A percentile compares a stretch with the other conserved stretches of the same genome.
These are phyloP conservation scores for Sesia bembeciformis DNA, from an alignment of 2,888 invertebrate species.

Conservation along the genomic window DNA sequence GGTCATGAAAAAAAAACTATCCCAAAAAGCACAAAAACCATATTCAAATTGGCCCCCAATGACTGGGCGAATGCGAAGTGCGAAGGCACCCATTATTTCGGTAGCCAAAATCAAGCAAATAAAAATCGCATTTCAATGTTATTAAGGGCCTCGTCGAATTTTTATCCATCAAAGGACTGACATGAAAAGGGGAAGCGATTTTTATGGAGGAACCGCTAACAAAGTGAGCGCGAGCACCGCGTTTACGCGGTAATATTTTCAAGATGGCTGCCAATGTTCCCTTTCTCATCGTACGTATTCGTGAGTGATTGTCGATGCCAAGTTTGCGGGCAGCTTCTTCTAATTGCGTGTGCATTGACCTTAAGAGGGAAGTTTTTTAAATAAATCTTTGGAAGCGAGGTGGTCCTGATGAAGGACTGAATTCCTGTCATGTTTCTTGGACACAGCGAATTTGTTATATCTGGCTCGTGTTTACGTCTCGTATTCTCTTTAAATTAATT, in stretches of 20 bases:
- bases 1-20: conserved; percentile 32
- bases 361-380: conserved; percentile 22
- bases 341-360: conserved; percentile 48
- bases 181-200: conserved; percentile 17
- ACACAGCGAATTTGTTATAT: neutral
- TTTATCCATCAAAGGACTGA: conserved; percentile 24
- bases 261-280: conserved; percentile 34
- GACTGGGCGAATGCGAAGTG: conserved; percentile 31
- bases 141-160: conserved; percentile 37
- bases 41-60: conserved; percentile 44
- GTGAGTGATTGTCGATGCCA: conserved; percentile 36
- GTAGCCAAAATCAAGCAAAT: conserved; percentile 40
- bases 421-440: conserved; percentile 17
- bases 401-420: conserved; percentile 40
- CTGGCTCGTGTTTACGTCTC: neutral
- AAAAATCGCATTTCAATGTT: conserved; percentile 18
- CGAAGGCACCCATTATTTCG: conserved; percentile 46
- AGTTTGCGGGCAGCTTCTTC: conserved; percentile 21
- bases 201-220: conserved; percentile 13
- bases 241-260: conserved; percentile 29
- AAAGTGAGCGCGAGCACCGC: conserved; percentile 12
- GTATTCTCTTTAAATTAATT: neutral
- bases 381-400: conserved; percentile 16
- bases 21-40: conserved; percentile 22
- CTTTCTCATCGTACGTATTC: conserved; percentile 19